Evolutionary conservation across 2,888 invertebrate genomes (phyloP).

Genomic region (Drosophila suboccidentalis): DNA sequence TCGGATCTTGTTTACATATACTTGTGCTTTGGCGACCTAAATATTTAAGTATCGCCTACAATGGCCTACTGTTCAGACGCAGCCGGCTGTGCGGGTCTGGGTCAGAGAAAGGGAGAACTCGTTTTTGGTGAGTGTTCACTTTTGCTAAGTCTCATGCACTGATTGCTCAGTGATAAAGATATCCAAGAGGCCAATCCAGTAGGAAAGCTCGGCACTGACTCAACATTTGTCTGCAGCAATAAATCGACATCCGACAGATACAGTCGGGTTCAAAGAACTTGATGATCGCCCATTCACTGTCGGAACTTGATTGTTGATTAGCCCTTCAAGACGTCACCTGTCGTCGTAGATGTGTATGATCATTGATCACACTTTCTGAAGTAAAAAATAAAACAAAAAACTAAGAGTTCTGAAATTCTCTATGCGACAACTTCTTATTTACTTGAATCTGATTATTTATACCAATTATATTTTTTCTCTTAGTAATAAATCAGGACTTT

Average conservation of each 20-base stretch:
- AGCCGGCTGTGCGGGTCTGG: constrained; percentile 61
- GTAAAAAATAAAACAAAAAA: neutral
- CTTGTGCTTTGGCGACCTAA: constrained; percentile 42
- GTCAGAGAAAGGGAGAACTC: constrained; percentile 74
- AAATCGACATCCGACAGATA: constrained; percentile 32
- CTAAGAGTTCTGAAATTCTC: neutral
- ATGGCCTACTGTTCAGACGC: constrained; percentile 61
- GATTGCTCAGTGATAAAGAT: constrained; percentile 49
- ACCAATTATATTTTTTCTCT: too few relatives aligned
- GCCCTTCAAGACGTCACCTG: constrained; percentile 51
- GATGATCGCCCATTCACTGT: constrained; percentile 40
- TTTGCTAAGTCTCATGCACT: constrained; percentile 55
- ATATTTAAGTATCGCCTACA: constrained; percentile 49
- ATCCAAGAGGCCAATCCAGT: constrained; percentile 31
- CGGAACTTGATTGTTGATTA: constrained; percentile 42
- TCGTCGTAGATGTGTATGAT: constrained; percentile 33
- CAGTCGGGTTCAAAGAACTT: constrained; percentile 57
- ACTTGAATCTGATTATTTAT: too few relatives aligned
- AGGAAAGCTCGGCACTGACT: constrained; percentile 33
- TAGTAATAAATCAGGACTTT: too few relatives aligned
- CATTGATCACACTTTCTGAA: constrained; percentile 9
- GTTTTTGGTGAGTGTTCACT: constrained; percentile 57
- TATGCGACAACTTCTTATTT: too few relatives aligned
- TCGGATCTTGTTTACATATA: constrained; percentile 13
- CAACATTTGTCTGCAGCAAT: constrained; percentile 35